phyloP scores from a whole-genome alignment of 1,140 invertebrate species.

The Megalonaias nervosa region DNA sequence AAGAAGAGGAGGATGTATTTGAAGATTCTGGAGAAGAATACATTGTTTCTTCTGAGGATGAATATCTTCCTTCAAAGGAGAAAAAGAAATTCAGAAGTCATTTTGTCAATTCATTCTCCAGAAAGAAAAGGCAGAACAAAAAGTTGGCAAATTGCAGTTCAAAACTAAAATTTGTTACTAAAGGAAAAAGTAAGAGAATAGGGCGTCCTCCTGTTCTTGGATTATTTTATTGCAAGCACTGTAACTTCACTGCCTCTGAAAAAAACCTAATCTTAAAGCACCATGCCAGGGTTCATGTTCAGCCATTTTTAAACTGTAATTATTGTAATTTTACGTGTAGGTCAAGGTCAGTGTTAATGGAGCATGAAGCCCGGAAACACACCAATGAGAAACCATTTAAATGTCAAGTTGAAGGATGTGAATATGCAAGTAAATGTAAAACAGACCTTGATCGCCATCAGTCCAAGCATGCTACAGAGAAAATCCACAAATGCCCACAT shows the following conservation, averaged over 20 bases:
- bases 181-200: conserved; percentile 10
- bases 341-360: conserved; percentile 19
- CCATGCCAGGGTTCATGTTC: conserved; percentile 1
- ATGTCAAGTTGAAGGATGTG: conserved; percentile 43
- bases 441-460: conserved; percentile 40
- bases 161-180: neutral
- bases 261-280: conserved; percentile 12
- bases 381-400: conserved; percentile 46
- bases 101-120: neutral
- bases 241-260: conserved; percentile 33
- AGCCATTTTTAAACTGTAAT: conserved; percentile 15
- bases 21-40: too few species aligned
- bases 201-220: conserved; percentile 20
- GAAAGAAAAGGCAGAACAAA: neutral
- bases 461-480: conserved; percentile 46
- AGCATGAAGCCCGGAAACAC: conserved; percentile 46
- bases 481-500: conserved; percentile 42
- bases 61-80: conserved; percentile 6
- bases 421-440: conserved; percentile 34
- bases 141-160: neutral
- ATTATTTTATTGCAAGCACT: conserved; percentile 36
- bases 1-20: too few species aligned
- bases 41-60: neutral
- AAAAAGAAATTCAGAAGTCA: neutral
- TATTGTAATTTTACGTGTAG: conserved; percentile 35